Percentiles rank a stretch among this genome's conserved stretches.
Evolutionary conservation across 2,888 invertebrate species (phyloP).

Genomic region (Agriopis marginaria): DNA sequence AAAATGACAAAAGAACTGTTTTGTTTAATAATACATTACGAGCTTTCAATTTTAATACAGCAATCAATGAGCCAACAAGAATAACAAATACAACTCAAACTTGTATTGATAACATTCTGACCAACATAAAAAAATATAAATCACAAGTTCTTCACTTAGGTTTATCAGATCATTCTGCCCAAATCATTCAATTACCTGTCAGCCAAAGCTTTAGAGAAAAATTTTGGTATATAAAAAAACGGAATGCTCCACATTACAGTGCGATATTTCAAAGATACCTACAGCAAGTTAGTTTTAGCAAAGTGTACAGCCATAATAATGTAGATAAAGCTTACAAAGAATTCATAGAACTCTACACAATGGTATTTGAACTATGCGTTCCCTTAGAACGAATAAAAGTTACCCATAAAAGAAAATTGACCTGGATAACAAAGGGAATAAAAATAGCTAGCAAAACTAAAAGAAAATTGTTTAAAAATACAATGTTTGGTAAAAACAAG

Average conservation of each 20-base stretch:
- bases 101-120: constrained; percentile 1
- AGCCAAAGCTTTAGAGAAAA: not conserved
- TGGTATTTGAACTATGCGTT: constrained; percentile 1
- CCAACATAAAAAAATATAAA: constrained; percentile 1
- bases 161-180: constrained; percentile 3
- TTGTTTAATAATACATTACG: constrained; percentile 1
- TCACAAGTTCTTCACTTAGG: not conserved
- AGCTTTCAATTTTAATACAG: not conserved
- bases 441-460: constrained; percentile 5
- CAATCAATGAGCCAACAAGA: not conserved
- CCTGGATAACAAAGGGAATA: constrained; percentile 1
- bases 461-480: not conserved
- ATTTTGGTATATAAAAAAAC: not conserved
- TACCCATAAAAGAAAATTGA: not conserved
- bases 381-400: not conserved
- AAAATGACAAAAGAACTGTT: not conserved
- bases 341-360: not conserved
- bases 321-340: not conserved
- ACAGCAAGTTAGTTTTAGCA: not conserved
- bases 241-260: not conserved
- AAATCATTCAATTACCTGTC: not conserved
- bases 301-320: not conserved
- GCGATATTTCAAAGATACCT: not conserved
- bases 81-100: not conserved
- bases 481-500: not conserved